Conservation (phyloP, 2,888 invertebrate genomes). For the Xestia sexstrigata region DNA sequence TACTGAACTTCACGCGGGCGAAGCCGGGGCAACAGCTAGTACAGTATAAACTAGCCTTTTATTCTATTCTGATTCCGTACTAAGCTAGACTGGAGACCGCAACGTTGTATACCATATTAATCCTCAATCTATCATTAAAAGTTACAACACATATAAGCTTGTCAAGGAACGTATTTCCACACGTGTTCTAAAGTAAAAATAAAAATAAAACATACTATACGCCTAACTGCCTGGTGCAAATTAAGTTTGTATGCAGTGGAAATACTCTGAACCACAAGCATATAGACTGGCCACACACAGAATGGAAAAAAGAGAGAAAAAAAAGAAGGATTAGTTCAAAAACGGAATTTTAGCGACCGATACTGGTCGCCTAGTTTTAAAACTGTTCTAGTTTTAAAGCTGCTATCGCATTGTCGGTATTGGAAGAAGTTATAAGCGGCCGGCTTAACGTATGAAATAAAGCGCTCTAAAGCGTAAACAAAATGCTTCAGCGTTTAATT, state of each 20-base stretch:
- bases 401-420: background rate
- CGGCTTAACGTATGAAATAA: conserved; percentile 1
- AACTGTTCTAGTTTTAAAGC: conserved; percentile 6
- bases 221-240: conserved; percentile 7
- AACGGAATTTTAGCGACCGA: conserved; percentile 39
- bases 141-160: background rate
- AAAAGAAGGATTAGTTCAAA: conserved; percentile 11
- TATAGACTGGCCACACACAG: conserved; percentile 19
- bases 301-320: conserved; percentile 14
- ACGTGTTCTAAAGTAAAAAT: background rate
- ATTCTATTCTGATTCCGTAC: background rate
- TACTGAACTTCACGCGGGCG: no score
- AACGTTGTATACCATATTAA: background rate
- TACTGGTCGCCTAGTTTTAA: conserved; percentile 21
- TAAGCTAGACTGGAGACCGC: background rate
- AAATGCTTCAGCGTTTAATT: conserved; percentile 14
- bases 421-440: conserved; percentile 12
- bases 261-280: conserved; percentile 34
- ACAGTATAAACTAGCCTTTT: background rate
- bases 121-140: background rate
- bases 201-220: background rate
- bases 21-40: no score
- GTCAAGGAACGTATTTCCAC: background rate
- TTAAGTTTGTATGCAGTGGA: conserved; percentile 18
- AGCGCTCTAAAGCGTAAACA: background rate